A percentile compares a stretch with the other conserved stretches of the same genome.
Conservation (phyloP, 2,113 vertebrate species). For the Pagrus major region DNA sequence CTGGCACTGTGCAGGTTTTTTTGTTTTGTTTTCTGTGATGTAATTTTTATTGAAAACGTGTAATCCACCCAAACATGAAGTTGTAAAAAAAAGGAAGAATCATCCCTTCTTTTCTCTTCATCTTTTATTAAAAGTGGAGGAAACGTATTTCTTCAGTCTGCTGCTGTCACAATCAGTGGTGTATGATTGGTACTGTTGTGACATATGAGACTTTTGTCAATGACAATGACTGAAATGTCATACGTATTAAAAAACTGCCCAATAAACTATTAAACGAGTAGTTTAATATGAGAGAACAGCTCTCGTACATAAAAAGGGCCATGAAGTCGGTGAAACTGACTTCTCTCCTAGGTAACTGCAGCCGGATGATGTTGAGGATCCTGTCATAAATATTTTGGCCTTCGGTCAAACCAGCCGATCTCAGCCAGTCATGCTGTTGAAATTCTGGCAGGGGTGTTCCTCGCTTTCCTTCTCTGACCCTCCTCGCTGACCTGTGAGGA, state of each 20-base stretch:
- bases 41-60: no score
- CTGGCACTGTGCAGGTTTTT: no score
- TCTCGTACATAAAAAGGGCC: no score
- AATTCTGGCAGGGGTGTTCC: not conserved
- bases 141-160: not conserved
- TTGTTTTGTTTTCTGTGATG: no score
- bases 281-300: not conserved
- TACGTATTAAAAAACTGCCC: not conserved
- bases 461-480: constrained; percentile 16
- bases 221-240: no score
- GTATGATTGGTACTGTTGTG: not conserved
- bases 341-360: not conserved
- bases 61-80: no score
- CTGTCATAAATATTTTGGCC: not conserved
- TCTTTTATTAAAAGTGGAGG: constrained; percentile 6
- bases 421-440: constrained; percentile 2
- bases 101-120: no score
- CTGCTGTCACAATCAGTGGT: constrained; percentile 13
- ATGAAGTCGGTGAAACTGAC: not conserved
- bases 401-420: not conserved
- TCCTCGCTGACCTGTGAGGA: constrained; percentile 28
- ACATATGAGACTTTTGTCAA: not conserved
- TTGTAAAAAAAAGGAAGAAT: no score
- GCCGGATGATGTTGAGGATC: not conserved
- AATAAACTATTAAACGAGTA: no score